phyloP scores from a whole-genome alignment of 2,888 invertebrate species.

The Scaptomyza caliginosa region DNA sequence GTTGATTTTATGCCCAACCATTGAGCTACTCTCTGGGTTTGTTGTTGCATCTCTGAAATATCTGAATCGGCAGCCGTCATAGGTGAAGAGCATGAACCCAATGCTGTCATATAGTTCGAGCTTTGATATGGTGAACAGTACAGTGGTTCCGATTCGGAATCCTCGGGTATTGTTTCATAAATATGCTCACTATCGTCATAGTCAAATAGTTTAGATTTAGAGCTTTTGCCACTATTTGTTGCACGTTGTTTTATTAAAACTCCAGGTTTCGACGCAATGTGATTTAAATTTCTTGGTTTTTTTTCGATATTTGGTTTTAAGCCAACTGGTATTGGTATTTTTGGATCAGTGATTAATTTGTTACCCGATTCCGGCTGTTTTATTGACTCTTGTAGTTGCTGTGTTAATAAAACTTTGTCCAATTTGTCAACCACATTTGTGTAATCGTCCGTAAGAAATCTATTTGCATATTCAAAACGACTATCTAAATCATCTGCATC shows the following conservation, averaged over 20 bases:
- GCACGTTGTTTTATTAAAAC: conserved; percentile 2
- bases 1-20: conserved; percentile 79
- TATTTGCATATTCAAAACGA: conserved; percentile 75
- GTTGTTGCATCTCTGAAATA: conserved; percentile 69
- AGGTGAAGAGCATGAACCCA: conserved; percentile 63
- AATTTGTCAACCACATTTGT: conserved; percentile 75
- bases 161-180: conserved; percentile 88
- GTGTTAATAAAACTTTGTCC: conserved; percentile 64
- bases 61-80: conserved; percentile 26
- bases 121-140: conserved; percentile 87
- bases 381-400: conserved; percentile 32
- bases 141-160: conserved; percentile 86
- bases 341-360: conserved; percentile 10
- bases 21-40: conserved; percentile 80
- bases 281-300: conserved; percentile 2
- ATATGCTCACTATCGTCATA: conserved; percentile 87
- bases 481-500: conserved; percentile 71
- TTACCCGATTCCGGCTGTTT: conserved; percentile 3
- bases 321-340: neutral
- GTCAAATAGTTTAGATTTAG: conserved; percentile 36
- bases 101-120: conserved; percentile 69
- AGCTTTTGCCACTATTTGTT: neutral
- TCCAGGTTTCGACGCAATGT: conserved; percentile 9
- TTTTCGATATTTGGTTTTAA: conserved; percentile 1
- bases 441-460: conserved; percentile 74